Base-by-base conservation (phyloP, 2,113 vertebrate genomes). In the Podarcis raffonei region DNA sequence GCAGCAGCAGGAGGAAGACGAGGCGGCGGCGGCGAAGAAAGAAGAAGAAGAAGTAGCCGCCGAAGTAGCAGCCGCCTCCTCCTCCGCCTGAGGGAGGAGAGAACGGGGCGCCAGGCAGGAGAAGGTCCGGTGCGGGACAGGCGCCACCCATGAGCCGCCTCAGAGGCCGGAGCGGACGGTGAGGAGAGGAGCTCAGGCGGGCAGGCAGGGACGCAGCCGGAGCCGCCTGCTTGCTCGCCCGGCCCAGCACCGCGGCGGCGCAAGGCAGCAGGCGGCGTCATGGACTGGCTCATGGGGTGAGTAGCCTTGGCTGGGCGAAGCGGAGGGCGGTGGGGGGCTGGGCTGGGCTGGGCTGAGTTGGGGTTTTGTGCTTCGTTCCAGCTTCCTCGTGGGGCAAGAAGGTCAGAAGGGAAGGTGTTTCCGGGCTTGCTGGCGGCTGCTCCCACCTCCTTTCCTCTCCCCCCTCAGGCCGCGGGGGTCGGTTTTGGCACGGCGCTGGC, bases 261-360 rank as follows among this genome's bases (percentile, higher is more conserved):
- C 35, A 23, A 2, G 48, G 87, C 79, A 32, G 91, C 91, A 74
- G 90, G 92, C 88, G 90, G 90, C 90, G 92, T 81, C 97, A 98
- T 98, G 98, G 98, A 98, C 91, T 98, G 98, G 98, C 94, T 98
- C 13, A 98, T 98, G 98, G 98, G 98, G 98, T 98, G 96, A 98
- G 98, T 97, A 94, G 22, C 88, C 84, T 42, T 0, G 86, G 16
- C 39, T 13, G 86, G 13, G 6, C 2, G 74, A 53, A 12, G 48
- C 11, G 11, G 48, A 3, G 48, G 48, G 48, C 8, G 42, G 42
- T 2, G 48, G 48, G 48, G 48, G 11, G 48, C 48, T 12, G 48
- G 48, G 42, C 48, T 12, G 48, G 48, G 42, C 42, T 48, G 42
- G 48, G 32, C 13, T 4, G 13, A 37, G 62, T 22, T 20, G 59